phyloP scores from a whole-genome alignment of 2,797 vertebrate genomes.

The Hippopotamyrus pictus region DNA sequence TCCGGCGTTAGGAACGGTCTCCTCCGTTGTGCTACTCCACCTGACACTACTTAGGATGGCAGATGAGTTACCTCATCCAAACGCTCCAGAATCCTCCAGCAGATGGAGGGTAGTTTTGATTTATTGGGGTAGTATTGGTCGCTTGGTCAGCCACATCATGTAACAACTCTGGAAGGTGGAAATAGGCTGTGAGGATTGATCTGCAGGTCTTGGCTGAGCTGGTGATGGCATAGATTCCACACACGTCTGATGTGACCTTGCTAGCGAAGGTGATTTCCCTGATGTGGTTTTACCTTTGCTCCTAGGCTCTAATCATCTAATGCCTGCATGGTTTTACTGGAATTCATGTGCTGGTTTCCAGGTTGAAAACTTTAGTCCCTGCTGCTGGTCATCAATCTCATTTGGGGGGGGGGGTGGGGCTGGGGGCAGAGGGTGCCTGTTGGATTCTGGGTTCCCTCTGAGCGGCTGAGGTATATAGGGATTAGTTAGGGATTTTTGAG shows the following conservation, averaged over 20 bases:
- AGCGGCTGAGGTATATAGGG: slow-evolving; percentile 42
- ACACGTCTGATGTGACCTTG: background rate
- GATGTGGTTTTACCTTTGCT: background rate
- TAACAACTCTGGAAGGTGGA: background rate
- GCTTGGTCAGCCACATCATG: background rate
- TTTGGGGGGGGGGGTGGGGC: background rate
- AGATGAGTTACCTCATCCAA: background rate
- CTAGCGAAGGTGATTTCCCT: background rate
- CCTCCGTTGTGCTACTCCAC: background rate
- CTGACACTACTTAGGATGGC: no score
- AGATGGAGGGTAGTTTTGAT: background rate
- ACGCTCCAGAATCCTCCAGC: background rate
- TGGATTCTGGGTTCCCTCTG: background rate
- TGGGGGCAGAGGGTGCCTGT: background rate
- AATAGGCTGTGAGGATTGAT: background rate
- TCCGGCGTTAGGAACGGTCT: background rate
- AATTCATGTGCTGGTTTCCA: background rate
- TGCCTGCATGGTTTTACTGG: background rate
- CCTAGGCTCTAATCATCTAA: background rate
- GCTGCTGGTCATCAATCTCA: background rate
- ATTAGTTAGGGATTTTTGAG: slow-evolving; percentile 57
- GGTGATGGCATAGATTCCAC: background rate
- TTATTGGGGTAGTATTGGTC: background rate
- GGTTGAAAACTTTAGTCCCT: background rate
- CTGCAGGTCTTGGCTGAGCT: background rate